phyloP scores from a whole-genome alignment of 2,888 invertebrate genomes.

The Dynastes grantii region DNA sequence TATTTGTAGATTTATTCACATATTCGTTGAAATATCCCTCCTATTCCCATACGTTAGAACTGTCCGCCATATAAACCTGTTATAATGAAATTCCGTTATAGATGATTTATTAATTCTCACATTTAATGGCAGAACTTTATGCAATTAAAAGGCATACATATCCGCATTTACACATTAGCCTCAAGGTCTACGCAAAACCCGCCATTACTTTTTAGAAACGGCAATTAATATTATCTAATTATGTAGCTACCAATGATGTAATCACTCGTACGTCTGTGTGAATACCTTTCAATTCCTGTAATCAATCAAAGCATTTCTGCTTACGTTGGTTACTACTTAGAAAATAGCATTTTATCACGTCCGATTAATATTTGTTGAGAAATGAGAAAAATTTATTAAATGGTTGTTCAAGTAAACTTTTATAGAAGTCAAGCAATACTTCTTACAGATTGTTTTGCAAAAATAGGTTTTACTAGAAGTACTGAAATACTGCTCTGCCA shows the following conservation, averaged over 20 bases:
- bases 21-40: background rate
- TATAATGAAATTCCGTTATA: background rate
- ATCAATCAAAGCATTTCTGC: background rate
- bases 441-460: too few relatives aligned
- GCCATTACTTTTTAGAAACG: conserved; percentile 8
- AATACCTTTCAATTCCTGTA: background rate
- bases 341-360: background rate
- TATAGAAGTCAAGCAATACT: too few relatives aligned
- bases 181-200: conserved; percentile 14
- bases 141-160: conserved; percentile 12
- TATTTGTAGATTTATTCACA: background rate
- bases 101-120: conserved; percentile 20
- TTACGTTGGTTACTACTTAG: background rate
- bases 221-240: conserved; percentile 5
- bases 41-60: background rate
- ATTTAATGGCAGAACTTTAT: background rate
- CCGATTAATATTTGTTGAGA: background rate
- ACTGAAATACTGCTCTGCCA: too few relatives aligned
- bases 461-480: too few relatives aligned
- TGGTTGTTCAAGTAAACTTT: too few relatives aligned
- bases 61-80: background rate
- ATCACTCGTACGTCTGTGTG: background rate
- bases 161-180: conserved; percentile 17
- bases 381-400: background rate
- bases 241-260: background rate